phyloP scores from a whole-genome alignment of 2,888 invertebrate genomes.

The Tenthredo livida region DNA sequence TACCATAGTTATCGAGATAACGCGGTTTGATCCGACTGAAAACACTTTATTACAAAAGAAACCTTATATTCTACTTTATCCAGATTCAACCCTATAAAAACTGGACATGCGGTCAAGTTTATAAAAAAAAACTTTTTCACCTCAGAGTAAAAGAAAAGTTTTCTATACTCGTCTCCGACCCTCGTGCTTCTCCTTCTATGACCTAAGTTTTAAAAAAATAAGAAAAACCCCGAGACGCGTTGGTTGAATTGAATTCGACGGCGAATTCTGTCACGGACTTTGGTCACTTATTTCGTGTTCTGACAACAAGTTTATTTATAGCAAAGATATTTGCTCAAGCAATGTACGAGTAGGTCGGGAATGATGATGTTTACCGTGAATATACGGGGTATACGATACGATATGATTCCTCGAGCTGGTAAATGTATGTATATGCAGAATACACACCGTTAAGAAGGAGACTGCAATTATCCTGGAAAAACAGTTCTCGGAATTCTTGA shows the following conservation, averaged over 20 bases:
- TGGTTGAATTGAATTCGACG: slow-evolving; percentile 33
- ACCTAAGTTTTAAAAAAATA: not conserved
- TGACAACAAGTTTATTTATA: not conserved
- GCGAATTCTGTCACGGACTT: not conserved
- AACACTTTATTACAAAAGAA: not conserved
- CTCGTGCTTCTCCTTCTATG: not conserved
- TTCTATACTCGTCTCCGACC: not conserved
- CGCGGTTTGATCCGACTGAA: not conserved
- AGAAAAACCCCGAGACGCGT: not conserved
- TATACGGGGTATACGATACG: not conserved
- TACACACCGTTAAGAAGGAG: not conserved
- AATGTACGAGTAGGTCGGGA: not conserved
- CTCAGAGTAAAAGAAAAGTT: not conserved
- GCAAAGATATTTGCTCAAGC: not conserved
- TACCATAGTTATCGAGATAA: not conserved
- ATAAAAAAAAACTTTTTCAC: slow-evolving; percentile 5
- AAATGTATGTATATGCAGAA: slow-evolving; percentile 16
- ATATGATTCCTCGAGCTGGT: not conserved
- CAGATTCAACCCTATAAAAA: not conserved
- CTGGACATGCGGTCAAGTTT: slow-evolving; percentile 16
- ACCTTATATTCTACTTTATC: not conserved
- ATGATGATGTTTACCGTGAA: slow-evolving; percentile 20
- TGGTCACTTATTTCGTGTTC: not conserved
- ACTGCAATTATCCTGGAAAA: slow-evolving; percentile 22
- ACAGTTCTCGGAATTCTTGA: not conserved